Percentiles rank a stretch among this genome's conserved stretches.
Conservation (phyloP, 2,113 vertebrate species). For the Alexandromys fortis region DNA sequence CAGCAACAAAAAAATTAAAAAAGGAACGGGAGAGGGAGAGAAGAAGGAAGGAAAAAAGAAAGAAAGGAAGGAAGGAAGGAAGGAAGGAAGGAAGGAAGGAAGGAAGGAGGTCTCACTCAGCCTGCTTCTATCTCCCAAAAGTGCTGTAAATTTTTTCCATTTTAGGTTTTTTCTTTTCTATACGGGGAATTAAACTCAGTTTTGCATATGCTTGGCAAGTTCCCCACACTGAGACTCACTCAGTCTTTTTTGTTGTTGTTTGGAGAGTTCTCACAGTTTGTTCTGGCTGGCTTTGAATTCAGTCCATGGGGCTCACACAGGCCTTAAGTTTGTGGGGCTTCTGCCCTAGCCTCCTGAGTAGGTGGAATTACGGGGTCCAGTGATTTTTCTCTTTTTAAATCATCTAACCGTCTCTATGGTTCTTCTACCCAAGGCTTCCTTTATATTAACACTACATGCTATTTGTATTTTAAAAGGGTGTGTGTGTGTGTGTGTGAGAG, state of each 20-base stretch:
- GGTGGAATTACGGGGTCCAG: not conserved
- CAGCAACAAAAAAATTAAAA: not conserved
- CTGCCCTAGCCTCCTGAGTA: too few relatives aligned
- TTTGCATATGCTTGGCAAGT: not conserved
- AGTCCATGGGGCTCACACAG: not conserved
- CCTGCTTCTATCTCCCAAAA: not conserved
- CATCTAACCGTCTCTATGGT: not conserved
- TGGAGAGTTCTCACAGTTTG: not conserved
- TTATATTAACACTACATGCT: not conserved
- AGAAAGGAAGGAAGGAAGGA: too few relatives aligned
- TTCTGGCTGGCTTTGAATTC: not conserved
- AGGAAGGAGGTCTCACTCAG: not conserved
- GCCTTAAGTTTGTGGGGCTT: too few relatives aligned
- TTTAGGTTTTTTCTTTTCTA: not conserved
- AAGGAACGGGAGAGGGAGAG: not conserved
- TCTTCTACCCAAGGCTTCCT: not conserved
- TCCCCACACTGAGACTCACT: not conserved
- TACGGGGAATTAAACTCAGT: not conserved
- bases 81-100: too few relatives aligned
- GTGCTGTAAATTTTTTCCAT: not conserved
- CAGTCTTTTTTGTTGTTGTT: not conserved
- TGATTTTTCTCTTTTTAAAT: not conserved
- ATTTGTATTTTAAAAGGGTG: not conserved
- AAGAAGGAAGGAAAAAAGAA: not conserved
- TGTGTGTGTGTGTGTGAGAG: too few relatives aligned